phyloP scores from a whole-genome alignment of 2,797 vertebrate genomes.

The Gorsachius magnificus region DNA sequence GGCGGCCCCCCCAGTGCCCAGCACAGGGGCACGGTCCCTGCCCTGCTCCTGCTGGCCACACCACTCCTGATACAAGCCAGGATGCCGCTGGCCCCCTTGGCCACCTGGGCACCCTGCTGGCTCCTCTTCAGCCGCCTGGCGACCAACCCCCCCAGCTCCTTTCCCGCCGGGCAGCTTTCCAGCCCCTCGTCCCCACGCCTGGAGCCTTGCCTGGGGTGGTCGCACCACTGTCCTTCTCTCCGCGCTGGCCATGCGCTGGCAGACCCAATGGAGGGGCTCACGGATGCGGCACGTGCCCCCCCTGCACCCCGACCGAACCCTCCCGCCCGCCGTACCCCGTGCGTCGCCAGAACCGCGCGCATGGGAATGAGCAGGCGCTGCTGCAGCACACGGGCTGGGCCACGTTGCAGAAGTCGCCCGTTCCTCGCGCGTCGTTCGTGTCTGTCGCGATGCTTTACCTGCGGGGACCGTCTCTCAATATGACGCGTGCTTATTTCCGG shows the following conservation, averaged over 20 bases:
- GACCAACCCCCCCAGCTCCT: too few relatives aligned
- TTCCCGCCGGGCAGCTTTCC: too few relatives aligned
- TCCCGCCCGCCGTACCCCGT: accelerated
- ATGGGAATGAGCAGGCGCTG: accelerated
- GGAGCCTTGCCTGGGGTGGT: too few relatives aligned
- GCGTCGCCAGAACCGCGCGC: accelerated
- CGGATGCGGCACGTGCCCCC: accelerated
- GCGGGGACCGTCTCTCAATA: not conserved
- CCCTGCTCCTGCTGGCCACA: too few relatives aligned
- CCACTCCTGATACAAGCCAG: too few relatives aligned
- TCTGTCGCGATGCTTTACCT: accelerated
- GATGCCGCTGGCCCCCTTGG: too few relatives aligned
- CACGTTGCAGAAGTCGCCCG: not conserved
- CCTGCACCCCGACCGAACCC: not conserved
- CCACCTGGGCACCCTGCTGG: too few relatives aligned
- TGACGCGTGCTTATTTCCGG: not conserved
- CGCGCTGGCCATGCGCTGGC: not conserved
- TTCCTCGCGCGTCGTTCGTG: not conserved
- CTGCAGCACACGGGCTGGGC: not conserved
- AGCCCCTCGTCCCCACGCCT: too few relatives aligned
- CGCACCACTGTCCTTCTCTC: accelerated
- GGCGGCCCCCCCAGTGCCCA: too few relatives aligned
- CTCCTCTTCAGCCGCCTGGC: too few relatives aligned
- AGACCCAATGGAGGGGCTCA: not conserved
- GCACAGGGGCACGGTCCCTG: too few relatives aligned